These are phyloP conservation scores for Trachelus iudaicus DNA, from an alignment of 2,888 invertebrate genomes.

Conservation along the genomic window DNA sequence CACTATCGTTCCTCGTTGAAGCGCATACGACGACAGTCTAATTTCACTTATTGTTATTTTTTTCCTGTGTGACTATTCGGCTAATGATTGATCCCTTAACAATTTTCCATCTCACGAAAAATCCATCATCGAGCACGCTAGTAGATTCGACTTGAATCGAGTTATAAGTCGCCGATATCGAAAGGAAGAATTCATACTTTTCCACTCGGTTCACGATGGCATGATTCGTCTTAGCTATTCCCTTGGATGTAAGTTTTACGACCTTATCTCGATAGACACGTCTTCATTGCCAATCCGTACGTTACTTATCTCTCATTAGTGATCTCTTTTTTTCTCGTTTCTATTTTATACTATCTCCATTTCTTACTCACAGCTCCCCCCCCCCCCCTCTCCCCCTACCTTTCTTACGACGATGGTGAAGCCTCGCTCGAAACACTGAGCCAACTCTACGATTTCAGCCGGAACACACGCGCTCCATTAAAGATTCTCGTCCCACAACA, in stretches of 20 bases:
- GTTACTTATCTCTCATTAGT: not conserved
- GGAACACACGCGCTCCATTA: not conserved
- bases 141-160: not conserved
- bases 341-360: not conserved
- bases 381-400: not conserved
- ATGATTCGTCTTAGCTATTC: conserved; percentile 31
- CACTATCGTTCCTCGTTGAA: not conserved
- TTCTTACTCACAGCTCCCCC: not conserved
- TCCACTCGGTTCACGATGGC: conserved; percentile 28
- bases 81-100: not conserved
- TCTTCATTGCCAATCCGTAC: not conserved
- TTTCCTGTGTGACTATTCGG: not conserved
- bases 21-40: not conserved
- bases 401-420: not conserved
- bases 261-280: not conserved
- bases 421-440: not conserved
- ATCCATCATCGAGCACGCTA: not conserved
- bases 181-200: not conserved
- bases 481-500: not conserved
- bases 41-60: not conserved
- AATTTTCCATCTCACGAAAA: not conserved
- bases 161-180: not conserved
- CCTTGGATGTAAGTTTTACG: not conserved
- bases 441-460: not conserved
- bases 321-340: not conserved